These are phyloP conservation scores for Neomorphus geoffroyi DNA, from an alignment of 2,797 vertebrate species.

Conservation along the genomic window DNA sequence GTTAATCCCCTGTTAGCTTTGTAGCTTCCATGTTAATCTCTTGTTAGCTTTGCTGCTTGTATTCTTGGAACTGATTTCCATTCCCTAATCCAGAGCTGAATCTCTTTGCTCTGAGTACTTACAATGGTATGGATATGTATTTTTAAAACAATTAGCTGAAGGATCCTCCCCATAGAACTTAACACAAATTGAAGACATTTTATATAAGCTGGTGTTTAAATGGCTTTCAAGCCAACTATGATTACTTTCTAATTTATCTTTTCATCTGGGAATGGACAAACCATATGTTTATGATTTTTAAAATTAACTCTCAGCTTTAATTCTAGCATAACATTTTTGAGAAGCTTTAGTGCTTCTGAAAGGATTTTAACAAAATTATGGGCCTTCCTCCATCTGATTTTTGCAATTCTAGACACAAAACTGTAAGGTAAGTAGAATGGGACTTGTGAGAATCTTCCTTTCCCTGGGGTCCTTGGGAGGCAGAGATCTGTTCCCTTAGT, in stretches of 20 bases:
- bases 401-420: neutral
- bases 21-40: conserved; percentile 35
- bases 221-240: neutral
- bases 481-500: neutral
- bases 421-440: neutral
- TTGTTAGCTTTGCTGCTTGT: conserved; percentile 55
- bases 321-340: neutral
- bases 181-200: conserved; percentile 17
- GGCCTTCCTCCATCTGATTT: neutral
- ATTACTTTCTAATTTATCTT: neutral
- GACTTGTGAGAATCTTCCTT: neutral
- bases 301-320: neutral
- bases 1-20: conserved; percentile 62
- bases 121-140: neutral
- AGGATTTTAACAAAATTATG: neutral
- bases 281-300: neutral
- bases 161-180: neutral
- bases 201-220: conserved; percentile 5
- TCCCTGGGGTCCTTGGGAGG: neutral
- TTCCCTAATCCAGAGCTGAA: conserved; percentile 60
- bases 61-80: conserved; percentile 51
- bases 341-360: neutral
- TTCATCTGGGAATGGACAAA: neutral
- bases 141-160: conserved; percentile 46
- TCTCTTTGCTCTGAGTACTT: conserved; percentile 35